Evolutionary conservation across 2,888 invertebrate species (phyloP).

Genomic region (Pheosia tremula): DNA sequence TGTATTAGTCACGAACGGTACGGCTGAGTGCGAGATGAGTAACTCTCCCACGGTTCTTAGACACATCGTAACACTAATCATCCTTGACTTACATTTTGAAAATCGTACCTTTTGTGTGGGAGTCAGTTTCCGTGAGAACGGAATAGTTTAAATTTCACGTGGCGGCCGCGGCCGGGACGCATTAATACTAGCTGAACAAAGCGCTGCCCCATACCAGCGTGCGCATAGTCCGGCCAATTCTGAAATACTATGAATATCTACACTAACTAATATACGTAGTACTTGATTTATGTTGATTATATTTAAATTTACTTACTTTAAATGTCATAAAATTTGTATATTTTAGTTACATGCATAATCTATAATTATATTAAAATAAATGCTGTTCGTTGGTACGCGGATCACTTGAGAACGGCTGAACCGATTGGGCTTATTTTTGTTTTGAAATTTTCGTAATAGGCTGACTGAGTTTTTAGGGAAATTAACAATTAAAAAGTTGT

Average conservation of each 20-base stretch:
- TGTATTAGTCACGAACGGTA: slow-evolving; percentile 52
- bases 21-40: slow-evolving; percentile 52
- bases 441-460: too few relatives aligned
- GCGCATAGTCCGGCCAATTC: slow-evolving; percentile 19
- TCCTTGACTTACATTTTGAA: slow-evolving; percentile 81
- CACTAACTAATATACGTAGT: slow-evolving; percentile 26
- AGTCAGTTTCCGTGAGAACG: slow-evolving; percentile 77
- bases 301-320: slow-evolving; percentile 28
- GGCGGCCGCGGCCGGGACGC: slow-evolving; percentile 50
- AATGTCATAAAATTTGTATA: slow-evolving; percentile 25
- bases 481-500: too few relatives aligned
- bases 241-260: slow-evolving; percentile 17
- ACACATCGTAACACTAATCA: slow-evolving; percentile 67
- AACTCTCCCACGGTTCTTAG: slow-evolving; percentile 74
- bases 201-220: slow-evolving; percentile 9
- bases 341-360: slow-evolving; percentile 10
- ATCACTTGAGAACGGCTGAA: too few relatives aligned
- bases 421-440: too few relatives aligned
- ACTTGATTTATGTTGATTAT: slow-evolving; percentile 33
- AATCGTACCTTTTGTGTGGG: slow-evolving; percentile 79
- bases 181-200: slow-evolving; percentile 52
- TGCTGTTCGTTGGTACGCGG: too few relatives aligned
- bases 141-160: slow-evolving; percentile 64
- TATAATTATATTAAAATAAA: too few relatives aligned
- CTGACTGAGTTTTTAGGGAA: too few relatives aligned